Base-by-base conservation (phyloP, 30 jellyfish, hydroid and myxozoan species). In the Haliclystus octoradiatus region DNA sequence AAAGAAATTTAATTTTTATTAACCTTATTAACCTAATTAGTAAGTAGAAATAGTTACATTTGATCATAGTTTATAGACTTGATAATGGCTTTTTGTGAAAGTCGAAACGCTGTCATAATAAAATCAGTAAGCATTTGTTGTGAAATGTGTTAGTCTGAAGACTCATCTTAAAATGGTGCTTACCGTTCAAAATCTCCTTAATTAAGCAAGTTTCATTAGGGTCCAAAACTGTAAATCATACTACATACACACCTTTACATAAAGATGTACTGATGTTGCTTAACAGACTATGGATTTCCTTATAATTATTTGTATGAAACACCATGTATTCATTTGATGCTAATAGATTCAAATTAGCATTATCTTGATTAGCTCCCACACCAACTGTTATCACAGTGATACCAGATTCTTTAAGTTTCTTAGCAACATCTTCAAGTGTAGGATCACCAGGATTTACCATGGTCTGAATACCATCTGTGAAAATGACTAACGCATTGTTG, bases 381-480 rank as follows among this genome's bases (percentile, higher is more conserved):
- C 57, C 57, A 40, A 40, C 19, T 9, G 57, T 19, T 19, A 40
- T 19, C 19, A 40, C 57, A 5, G 57, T 40, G 9, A 40, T 40
- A 19, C 19, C 28, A 46, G 32, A 26, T 63, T 25, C 46, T n/a
- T 22, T 5, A 25, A 63, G 72, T 12, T 46, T 63, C 23, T 34
- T 3, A 22, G 72, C 72, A 1, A n/a, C 72, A 63, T 63, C 32
- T 25, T 19, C 24, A 63, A 34, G 40, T 26, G 40, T 22, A 63
- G n/a, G 47, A 23, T 63, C 2, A 2, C 47, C 3, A 22, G 19
- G 2, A 26, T 46, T 31, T 2, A 33, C 26, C 31, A 60, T 28
- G 15, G 83, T 70, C 49, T 88, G 94, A 33, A 65, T 74, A 1
- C 97, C 97, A 71, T 88, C 94, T 2, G 97, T 76, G 1, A 88